phyloP scores from a whole-genome alignment of 2,888 invertebrate genomes.

The Bedellia somnulentella region DNA sequence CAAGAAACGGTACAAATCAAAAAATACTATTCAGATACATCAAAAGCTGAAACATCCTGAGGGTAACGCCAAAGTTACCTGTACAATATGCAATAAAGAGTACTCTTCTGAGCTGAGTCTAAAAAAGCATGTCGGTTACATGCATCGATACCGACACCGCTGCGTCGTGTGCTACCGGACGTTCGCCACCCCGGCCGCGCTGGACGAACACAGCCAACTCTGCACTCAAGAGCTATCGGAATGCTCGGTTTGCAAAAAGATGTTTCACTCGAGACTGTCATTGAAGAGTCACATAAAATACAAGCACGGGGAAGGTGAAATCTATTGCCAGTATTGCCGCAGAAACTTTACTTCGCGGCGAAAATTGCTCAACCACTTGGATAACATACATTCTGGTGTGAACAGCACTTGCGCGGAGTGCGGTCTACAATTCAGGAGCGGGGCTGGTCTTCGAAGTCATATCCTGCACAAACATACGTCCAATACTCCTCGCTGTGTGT shows the following conservation, averaged over 20 bases:
- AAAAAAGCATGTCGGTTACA: constrained; percentile 31
- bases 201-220: constrained; percentile 17
- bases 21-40: constrained; percentile 25
- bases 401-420: constrained; percentile 21
- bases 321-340: constrained; percentile 24
- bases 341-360: constrained; percentile 22
- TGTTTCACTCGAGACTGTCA: constrained; percentile 22
- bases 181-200: constrained; percentile 17
- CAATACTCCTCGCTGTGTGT: constrained; percentile 17
- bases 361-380: constrained; percentile 24
- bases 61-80: constrained; percentile 16
- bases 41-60: constrained; percentile 27
- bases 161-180: constrained; percentile 29
- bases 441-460: constrained; percentile 24
- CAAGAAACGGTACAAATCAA: constrained; percentile 30
- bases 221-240: constrained; percentile 21
- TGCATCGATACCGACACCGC: constrained; percentile 25
- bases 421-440: constrained; percentile 19
- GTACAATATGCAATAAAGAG: constrained; percentile 24
- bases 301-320: constrained; percentile 23
- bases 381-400: constrained; percentile 21
- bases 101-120: constrained; percentile 32
- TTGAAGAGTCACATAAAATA: constrained; percentile 30
- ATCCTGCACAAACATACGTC: constrained; percentile 22
- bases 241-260: constrained; percentile 24